phyloP scores from a whole-genome alignment of 1,140 invertebrate species.

The Drosophila suzukii region DNA sequence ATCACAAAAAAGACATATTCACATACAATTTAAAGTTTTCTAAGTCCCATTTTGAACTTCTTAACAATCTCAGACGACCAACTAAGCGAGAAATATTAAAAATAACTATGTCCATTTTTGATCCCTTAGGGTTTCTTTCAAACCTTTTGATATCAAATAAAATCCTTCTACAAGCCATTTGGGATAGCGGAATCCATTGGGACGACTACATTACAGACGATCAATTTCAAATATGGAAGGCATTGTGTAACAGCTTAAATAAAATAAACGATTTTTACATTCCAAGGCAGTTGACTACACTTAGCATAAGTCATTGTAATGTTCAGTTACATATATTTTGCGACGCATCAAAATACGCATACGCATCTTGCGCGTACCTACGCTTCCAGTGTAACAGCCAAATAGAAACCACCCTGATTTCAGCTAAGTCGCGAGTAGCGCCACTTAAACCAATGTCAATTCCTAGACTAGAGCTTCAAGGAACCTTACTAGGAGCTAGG shows the following conservation, averaged over 20 bases:
- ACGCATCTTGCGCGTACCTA: constrained; percentile 22
- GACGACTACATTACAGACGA: constrained; percentile 12
- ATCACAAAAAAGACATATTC: constrained; percentile 14
- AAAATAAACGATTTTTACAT: too few species aligned
- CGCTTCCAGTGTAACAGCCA: constrained; percentile 1
- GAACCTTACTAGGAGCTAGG: neutral
- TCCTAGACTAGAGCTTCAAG: constrained; percentile 10
- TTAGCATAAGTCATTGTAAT: constrained; percentile 6
- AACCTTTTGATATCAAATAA: constrained; percentile 1
- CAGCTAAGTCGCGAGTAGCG: constrained; percentile 10
- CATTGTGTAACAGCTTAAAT: too few species aligned
- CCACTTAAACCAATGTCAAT: constrained; percentile 27
- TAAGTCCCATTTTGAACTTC: constrained; percentile 18
- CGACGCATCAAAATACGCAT: constrained; percentile 20
- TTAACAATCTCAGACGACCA: constrained; percentile 8
- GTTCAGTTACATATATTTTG: constrained; percentile 23
- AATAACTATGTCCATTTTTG: constrained; percentile 5
- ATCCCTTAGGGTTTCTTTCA: constrained; percentile 1
- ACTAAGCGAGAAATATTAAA: constrained; percentile 23
- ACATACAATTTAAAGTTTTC: constrained; percentile 17
- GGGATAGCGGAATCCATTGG: constrained; percentile 23
- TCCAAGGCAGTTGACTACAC: neutral
- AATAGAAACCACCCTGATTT: neutral
- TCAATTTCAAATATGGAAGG: constrained; percentile 1
- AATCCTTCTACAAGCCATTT: constrained; percentile 13